Evolutionary conservation across 2,113 vertebrate genomes (phyloP).

Genomic region (Bos javanicus): DNA sequence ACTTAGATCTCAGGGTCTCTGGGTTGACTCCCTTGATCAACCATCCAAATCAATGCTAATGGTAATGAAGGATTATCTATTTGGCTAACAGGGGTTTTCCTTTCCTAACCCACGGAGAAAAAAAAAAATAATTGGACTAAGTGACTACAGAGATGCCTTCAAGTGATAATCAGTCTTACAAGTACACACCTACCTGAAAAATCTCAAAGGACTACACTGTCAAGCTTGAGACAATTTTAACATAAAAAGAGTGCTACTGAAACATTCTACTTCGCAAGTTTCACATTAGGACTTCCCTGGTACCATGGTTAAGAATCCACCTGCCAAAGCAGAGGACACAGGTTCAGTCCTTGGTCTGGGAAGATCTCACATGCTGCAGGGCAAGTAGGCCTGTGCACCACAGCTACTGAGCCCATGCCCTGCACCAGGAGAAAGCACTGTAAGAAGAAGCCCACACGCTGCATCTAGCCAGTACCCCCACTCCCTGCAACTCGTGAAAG

Average conservation of each 20-base stretch:
- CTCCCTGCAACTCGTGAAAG: neutral
- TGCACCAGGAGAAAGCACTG: neutral
- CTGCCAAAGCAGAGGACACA: neutral
- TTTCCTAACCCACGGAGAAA: neutral
- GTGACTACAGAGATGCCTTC: neutral
- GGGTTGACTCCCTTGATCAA: neutral
- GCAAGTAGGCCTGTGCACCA: neutral
- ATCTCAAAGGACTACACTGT: neutral
- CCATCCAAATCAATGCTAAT: neutral
- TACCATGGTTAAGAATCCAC: neutral
- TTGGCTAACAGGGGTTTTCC: neutral
- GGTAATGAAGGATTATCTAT: neutral
- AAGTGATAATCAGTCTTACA: neutral
- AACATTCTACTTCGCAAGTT: neutral
- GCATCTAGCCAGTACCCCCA: neutral
- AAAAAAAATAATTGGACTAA: neutral
- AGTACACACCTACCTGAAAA: neutral
- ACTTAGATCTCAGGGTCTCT: neutral
- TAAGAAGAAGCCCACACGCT: neutral
- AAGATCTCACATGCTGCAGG: neutral
- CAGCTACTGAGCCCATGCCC: neutral
- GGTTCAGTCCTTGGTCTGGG: neutral
- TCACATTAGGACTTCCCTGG: neutral
- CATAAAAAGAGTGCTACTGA: neutral
- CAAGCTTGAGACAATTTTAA: neutral